These are phyloP conservation scores for Acanthornis magna DNA, from an alignment of 2,797 vertebrate genomes.

Conservation along the genomic window DNA sequence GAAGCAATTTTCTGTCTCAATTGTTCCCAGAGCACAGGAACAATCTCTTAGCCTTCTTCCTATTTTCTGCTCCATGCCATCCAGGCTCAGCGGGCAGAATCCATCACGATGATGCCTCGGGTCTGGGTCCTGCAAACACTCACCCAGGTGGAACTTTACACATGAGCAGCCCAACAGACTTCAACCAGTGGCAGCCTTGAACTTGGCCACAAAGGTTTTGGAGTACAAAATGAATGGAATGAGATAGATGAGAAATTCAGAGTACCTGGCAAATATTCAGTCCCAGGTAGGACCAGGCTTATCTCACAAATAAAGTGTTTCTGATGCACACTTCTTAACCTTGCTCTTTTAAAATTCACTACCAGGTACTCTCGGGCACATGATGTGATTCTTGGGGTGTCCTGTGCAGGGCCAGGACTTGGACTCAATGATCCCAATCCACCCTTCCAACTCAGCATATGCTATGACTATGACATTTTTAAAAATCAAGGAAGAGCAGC, in stretches of 20 bases:
- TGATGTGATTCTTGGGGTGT: not conserved
- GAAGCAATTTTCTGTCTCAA: constrained; percentile 62
- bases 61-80: not conserved
- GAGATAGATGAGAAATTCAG: not conserved
- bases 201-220: not conserved
- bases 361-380: not conserved
- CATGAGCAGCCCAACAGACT: not conserved
- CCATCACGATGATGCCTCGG: rapidly evolving
- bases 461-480: not conserved
- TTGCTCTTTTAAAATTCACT: not conserved
- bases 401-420: not conserved
- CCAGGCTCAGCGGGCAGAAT: not conserved
- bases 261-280: not conserved
- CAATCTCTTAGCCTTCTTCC: constrained; percentile 15
- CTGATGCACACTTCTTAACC: not conserved
- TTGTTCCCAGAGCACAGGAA: constrained; percentile 40
- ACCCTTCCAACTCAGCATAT: not conserved
- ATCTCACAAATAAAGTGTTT: not conserved
- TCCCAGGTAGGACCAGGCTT: not conserved
- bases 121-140: not conserved
- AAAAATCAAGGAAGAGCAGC: not conserved
- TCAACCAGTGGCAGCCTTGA: not conserved
- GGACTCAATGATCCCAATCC: not conserved
- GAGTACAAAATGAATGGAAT: not conserved
- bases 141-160: not conserved